Evolutionary conservation across 2,888 invertebrate genomes (phyloP).

Genomic region (Zeuzera pyrina): DNA sequence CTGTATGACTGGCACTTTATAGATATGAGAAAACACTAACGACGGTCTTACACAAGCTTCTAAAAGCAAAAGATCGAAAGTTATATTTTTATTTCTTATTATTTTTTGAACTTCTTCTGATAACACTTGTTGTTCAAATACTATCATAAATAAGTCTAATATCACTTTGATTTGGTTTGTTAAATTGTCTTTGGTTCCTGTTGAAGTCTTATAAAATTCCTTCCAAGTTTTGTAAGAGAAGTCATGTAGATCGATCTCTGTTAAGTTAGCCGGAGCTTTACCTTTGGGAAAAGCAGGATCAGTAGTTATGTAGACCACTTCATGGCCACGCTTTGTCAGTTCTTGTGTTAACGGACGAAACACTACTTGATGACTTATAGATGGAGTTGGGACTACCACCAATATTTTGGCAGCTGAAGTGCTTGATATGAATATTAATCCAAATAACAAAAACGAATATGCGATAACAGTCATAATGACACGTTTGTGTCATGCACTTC

Average conservation of each 20-base stretch:
- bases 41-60: constrained; percentile 22
- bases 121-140: constrained; percentile 16
- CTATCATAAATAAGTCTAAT: constrained; percentile 8
- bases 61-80: constrained; percentile 32
- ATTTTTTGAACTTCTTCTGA: constrained; percentile 11
- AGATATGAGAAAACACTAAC: constrained; percentile 22
- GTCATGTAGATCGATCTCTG: constrained; percentile 39
- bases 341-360: constrained; percentile 43
- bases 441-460: too few relatives aligned
- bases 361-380: constrained; percentile 58
- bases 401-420: constrained; percentile 34
- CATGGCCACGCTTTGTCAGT: constrained; percentile 51
- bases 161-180: constrained; percentile 10
- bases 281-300: constrained; percentile 37
- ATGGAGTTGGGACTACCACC: constrained; percentile 40
- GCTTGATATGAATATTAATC: too few relatives aligned
- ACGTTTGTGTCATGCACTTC: too few relatives aligned
- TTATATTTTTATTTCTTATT: constrained; percentile 17
- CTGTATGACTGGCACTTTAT: constrained; percentile 30
- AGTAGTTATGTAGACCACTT: constrained; percentile 49
- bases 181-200: constrained; percentile 12
- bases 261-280: constrained; percentile 33
- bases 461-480: too few relatives aligned
- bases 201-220: not conserved
- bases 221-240: constrained; percentile 23